Evolutionary conservation across 2,797 vertebrate genomes (phyloP).

Genomic region (Sciurus vulgaris): DNA sequence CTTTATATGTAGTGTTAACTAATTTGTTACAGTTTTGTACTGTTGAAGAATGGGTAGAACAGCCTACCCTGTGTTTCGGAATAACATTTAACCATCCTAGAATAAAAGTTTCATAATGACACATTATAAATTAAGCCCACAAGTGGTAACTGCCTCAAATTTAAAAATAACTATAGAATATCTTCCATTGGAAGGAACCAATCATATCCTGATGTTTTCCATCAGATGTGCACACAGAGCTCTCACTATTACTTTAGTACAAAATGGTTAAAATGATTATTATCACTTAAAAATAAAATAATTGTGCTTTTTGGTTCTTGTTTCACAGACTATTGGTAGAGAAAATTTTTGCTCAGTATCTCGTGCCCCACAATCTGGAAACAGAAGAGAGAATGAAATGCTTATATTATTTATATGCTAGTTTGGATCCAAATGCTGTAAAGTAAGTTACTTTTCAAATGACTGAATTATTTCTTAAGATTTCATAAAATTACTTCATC

Average conservation of each 20-base stretch:
- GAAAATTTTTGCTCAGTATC: constrained; percentile 99
- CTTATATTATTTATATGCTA: constrained; percentile 99
- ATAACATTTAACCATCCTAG: neutral
- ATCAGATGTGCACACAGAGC: neutral
- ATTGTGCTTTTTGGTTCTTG: constrained; percentile 42
- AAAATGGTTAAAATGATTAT: neutral
- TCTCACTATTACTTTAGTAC: neutral
- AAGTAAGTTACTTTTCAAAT: constrained; percentile 91
- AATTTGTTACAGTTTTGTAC: neutral
- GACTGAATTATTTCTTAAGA: neutral
- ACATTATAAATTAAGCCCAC: constrained; percentile 10
- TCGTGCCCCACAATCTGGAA: constrained; percentile 98
- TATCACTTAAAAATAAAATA: constrained; percentile 13
- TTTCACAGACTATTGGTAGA: constrained; percentile 95
- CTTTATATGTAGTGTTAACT: constrained; percentile 17
- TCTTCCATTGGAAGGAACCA: neutral
- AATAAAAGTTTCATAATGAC: constrained; percentile 15
- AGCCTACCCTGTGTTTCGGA: constrained; percentile 3
- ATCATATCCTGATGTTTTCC: constrained; percentile 26
- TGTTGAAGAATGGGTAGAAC: neutral
- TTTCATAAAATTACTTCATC: constrained; percentile 52
- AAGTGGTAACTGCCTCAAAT: neutral
- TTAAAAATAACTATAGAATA: neutral
- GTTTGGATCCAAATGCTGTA: constrained; percentile 98
- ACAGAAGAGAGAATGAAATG: constrained; percentile 99